Evolutionary conservation across 2,888 invertebrate genomes (phyloP).

Genomic region (Diadromus collaris): DNA sequence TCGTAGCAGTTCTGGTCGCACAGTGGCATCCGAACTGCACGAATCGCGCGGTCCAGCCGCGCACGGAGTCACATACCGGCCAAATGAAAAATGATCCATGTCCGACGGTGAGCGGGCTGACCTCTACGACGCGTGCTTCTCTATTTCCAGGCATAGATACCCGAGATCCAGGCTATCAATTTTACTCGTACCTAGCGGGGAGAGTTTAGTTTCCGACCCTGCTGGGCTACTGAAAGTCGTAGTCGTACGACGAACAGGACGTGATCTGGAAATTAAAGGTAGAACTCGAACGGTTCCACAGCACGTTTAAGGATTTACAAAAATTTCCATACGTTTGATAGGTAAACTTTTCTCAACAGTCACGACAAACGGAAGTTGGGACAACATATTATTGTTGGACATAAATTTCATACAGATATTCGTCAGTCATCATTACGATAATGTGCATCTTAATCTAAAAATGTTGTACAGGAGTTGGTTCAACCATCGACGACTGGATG

Average conservation of each 20-base stretch:
- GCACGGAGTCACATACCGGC: constrained; percentile 48
- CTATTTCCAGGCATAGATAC: constrained; percentile 46
- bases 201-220: neutral
- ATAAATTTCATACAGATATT: neutral
- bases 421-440: neutral
- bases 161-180: constrained; percentile 56
- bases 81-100: constrained; percentile 63
- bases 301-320: neutral
- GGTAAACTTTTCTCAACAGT: neutral
- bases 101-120: constrained; percentile 47
- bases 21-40: constrained; percentile 45
- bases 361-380: neutral
- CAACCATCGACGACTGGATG: neutral
- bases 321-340: neutral
- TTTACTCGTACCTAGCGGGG: constrained; percentile 29
- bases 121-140: constrained; percentile 54
- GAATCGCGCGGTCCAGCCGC: constrained; percentile 52
- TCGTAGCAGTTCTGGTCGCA: constrained; percentile 38
- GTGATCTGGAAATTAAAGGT: constrained; percentile 33
- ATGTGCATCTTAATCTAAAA: neutral
- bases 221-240: constrained; percentile 39
- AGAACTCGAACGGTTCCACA: neutral
- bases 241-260: constrained; percentile 15
- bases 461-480: neutral
- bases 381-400: neutral